Base-by-base conservation (phyloP, 2,888 invertebrate species). In the Rhaphigaster nebulosa region DNA sequence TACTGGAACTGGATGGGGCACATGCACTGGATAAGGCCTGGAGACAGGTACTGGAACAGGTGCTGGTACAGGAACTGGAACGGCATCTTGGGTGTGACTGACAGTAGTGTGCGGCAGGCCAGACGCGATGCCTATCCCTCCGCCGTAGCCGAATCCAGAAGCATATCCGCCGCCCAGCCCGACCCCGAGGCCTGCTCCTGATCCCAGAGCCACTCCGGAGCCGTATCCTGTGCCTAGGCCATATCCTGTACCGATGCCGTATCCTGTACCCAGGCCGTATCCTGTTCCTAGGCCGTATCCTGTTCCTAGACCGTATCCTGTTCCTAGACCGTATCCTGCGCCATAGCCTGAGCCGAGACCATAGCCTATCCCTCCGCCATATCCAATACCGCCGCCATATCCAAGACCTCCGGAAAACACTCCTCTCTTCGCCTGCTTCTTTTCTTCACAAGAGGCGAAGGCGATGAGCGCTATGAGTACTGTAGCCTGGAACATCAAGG, bases 351-450 rank as follows among this genome's bases (percentile, higher is more conserved):
- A 34, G 15, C 54, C 87, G 4, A 54, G 18, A 3, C 87, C 50
- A 56, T 29, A n/a, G 6, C 54, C 52, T 15, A 60, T 38, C 1
- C 87, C 87, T 8, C 60, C 6, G 20, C 60, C 60, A 60, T 60
- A 60, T 15, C 60, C 60, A 15, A 60, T 23, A 18, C 60, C 60
- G 23, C 60, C 23, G 6, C 60, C 60, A n/a, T 60, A n/a, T 60
- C 60, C 60, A n/a, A 60, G 12, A n/a, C 60, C 23, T 60, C n/a
- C 60, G 20, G 26, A 20, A 18, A 87, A 23, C 18, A 87, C 54
- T 23, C 87, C 87, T 54, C 87, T 26, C 34, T 87, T 87, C 52
- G 87, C n/a, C 56, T 87, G 87, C 34, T 87, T 87, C 87, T 87
- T 87, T 15, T 87, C 87, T 15, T 87, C 87, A 20, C 87, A 87